phyloP scores from a whole-genome alignment of 2,113 vertebrate species.

The Genyomyrus donnyi region DNA sequence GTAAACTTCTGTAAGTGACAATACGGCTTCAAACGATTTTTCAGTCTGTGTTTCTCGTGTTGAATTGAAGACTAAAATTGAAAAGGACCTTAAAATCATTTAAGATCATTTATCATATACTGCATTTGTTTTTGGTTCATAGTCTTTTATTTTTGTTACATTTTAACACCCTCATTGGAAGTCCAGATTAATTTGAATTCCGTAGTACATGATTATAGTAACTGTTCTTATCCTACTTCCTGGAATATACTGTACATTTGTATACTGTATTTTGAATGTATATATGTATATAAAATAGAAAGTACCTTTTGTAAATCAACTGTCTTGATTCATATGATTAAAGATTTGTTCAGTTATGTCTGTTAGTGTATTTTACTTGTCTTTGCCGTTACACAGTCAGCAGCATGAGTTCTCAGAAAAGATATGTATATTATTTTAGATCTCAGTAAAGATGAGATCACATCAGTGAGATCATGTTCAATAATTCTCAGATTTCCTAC shows the following conservation, averaged over 20 bases:
- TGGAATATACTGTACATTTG: slow-evolving; percentile 26
- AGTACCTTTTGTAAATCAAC: slow-evolving; percentile 65
- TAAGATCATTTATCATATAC: not conserved
- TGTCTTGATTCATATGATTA: slow-evolving; percentile 57
- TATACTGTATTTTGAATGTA: slow-evolving; percentile 56
- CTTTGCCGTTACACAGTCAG: not conserved
- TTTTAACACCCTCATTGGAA: not conserved
- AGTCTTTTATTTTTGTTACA: not conserved
- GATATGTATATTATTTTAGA: not conserved
- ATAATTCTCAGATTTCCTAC: not conserved
- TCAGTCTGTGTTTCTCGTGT: not conserved
- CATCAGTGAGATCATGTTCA: not conserved
- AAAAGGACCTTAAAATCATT: not conserved
- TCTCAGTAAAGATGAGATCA: not conserved
- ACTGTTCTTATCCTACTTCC: slow-evolving; percentile 45
- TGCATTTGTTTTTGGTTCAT: not conserved
- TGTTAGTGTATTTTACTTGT: slow-evolving; percentile 22
- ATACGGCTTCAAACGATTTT: not conserved
- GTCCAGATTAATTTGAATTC: not conserved
- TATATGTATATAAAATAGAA: slow-evolving; percentile 67
- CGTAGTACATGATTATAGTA: slow-evolving; percentile 6
- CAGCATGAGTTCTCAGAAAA: not conserved
- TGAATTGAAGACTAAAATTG: not conserved
- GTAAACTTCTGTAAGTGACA: not conserved
- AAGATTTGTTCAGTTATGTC: slow-evolving; percentile 51